Evolutionary conservation across 2,797 vertebrate species (phyloP).

Genomic region (Tokudaia tokunoshimensis): DNA sequence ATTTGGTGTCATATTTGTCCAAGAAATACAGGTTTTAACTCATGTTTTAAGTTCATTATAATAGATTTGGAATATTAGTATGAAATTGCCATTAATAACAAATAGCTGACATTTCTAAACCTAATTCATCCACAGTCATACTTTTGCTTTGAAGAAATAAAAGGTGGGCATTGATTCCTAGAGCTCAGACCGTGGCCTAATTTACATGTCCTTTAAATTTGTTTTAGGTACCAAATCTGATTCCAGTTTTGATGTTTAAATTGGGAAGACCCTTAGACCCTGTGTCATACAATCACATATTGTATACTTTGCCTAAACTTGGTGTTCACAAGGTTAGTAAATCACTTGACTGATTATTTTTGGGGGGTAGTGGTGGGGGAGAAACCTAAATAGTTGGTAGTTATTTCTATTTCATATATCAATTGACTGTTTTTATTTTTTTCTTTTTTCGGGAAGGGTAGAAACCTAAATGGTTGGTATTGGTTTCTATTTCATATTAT

Average conservation of each 20-base stretch:
- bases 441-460: not conserved
- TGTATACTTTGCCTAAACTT: conserved; percentile 93
- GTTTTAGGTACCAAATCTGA: conserved; percentile 93
- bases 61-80: conserved; percentile 16
- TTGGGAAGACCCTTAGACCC: conserved; percentile 92
- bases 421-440: not conserved
- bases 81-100: conserved; percentile 34
- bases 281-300: conserved; percentile 89
- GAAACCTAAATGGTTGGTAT: not conserved
- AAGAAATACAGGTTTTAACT: conserved; percentile 25
- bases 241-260: conserved; percentile 94
- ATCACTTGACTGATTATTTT: conserved; percentile 38
- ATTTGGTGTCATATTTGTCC: conserved; percentile 1
- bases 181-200: not conserved
- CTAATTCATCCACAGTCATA: conserved; percentile 20
- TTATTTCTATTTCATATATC: no score
- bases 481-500: conserved; percentile 54
- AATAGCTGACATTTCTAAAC: not conserved
- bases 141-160: conserved; percentile 40
- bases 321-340: conserved; percentile 95
- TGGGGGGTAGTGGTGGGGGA: not conserved
- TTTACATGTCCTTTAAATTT: conserved; percentile 69
- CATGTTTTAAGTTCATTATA: conserved; percentile 41
- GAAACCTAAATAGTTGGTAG: not conserved
- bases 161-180: conserved; percentile 19